phyloP scores from a whole-genome alignment of 2,888 invertebrate species.

The Strigamia crassipes region DNA sequence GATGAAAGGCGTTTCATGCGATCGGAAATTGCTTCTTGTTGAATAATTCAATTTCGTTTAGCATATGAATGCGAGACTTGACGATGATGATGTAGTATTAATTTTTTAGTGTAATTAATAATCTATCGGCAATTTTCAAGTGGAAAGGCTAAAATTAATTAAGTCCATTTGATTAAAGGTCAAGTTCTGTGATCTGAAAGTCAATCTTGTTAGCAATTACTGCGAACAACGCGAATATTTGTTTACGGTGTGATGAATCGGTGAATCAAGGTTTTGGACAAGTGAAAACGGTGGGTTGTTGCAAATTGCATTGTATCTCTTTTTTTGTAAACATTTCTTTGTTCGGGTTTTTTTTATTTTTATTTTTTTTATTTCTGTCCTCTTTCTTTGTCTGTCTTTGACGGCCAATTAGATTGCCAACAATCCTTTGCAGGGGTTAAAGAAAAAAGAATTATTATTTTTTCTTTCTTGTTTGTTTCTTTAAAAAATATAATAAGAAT shows the following conservation, averaged over 20 bases:
- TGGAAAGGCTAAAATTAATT: no score
- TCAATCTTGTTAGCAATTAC: no score
- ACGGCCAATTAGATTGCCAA: slow-evolving; percentile 20
- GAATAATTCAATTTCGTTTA: not conserved
- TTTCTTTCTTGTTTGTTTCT: not conserved
- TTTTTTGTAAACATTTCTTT: not conserved
- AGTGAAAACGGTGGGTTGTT: no score
- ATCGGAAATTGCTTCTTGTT: not conserved
- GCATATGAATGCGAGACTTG: not conserved
- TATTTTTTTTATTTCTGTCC: no score
- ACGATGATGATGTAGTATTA: not conserved
- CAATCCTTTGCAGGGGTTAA: not conserved
- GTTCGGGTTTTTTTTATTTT: not conserved
- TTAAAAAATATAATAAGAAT: not conserved
- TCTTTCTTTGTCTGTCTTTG: not conserved
- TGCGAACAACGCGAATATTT: no score
- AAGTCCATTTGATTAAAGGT: no score
- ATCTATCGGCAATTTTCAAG: not conserved
- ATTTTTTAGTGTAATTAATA: not conserved
- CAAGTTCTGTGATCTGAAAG: no score
- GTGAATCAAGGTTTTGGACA: no score
- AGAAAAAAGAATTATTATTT: not conserved
- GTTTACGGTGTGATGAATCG: no score
- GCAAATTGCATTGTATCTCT: not conserved
- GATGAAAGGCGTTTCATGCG: not conserved